A percentile compares a stretch with the other conserved stretches of the same genome.
Conservation (phyloP, 2,888 invertebrate genomes). For the Zaprionus lineosus region DNA sequence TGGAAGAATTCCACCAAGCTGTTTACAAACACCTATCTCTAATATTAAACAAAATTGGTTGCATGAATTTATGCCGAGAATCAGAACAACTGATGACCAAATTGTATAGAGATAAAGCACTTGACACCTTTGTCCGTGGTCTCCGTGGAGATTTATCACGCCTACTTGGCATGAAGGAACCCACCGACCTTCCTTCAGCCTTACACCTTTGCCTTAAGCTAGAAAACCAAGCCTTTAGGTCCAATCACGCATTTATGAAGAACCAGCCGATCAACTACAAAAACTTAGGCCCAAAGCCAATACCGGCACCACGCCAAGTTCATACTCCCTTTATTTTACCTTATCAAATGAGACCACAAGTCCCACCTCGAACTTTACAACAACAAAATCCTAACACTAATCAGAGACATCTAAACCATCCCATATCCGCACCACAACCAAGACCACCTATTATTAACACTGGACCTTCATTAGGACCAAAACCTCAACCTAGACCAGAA, state of each 20-base stretch:
- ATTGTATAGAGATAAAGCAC: constrained; percentile 4
- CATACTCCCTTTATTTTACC: too few species aligned
- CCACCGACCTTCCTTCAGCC: not conserved
- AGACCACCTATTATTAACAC: not conserved
- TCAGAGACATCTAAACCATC: too few species aligned
- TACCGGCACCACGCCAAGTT: too few species aligned
- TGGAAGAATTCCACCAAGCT: constrained; percentile 4
- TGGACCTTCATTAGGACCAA: too few species aligned
- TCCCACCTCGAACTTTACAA: too few species aligned
- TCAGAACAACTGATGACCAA: constrained; percentile 6
- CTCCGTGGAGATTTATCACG: not conserved
- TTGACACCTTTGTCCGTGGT: constrained; percentile 2
- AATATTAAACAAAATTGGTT: constrained; percentile 7
- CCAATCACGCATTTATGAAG: not conserved
- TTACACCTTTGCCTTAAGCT: not conserved
- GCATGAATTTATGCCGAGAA: not conserved
- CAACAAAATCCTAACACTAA: too few species aligned
- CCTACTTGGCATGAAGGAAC: constrained; percentile 1
- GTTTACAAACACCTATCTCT: constrained; percentile 2
- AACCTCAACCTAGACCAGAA: not conserved
- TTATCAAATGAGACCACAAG: too few species aligned
- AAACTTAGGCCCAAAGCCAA: too few species aligned
- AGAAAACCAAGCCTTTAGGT: not conserved
- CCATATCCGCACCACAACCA: too few species aligned
- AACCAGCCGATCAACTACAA: not conserved